A percentile compares a stretch with the other conserved stretches of the same genome.
phyloP scores from a whole-genome alignment of 2,113 vertebrate species.

The Zeus faber region DNA sequence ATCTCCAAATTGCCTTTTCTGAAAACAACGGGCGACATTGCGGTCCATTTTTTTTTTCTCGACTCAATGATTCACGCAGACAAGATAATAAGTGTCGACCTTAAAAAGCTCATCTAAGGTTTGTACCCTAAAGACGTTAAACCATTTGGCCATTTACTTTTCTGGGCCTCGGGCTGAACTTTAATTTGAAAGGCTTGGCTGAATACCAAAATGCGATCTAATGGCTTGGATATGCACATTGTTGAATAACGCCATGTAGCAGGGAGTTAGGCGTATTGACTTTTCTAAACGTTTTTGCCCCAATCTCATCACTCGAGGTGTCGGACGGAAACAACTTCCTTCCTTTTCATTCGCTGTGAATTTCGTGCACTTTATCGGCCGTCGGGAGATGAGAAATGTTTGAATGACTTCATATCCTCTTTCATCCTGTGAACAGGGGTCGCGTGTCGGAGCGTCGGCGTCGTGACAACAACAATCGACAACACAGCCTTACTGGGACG shows the following conservation, averaged over 20 bases:
- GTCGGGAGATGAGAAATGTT: constrained; percentile 44
- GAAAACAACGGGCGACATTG: no score
- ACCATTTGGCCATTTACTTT: constrained; percentile 42
- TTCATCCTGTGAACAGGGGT: constrained; percentile 37
- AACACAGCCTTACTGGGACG: constrained; percentile 15
- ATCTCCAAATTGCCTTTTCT: no score
- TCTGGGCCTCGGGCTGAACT: constrained; percentile 40
- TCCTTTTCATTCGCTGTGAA: constrained; percentile 47
- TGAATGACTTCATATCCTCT: constrained; percentile 36
- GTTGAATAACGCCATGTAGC: no score
- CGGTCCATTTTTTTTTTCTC: no score
- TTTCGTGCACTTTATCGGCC: constrained; percentile 30
- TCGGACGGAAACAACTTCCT: constrained; percentile 27
- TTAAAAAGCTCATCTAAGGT: constrained; percentile 22
- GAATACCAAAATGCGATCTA: constrained; percentile 53
- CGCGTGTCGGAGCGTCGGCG: constrained; percentile 9
- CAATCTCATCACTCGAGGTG: constrained; percentile 23
- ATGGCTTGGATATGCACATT: no score
- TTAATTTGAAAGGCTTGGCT: constrained; percentile 59
- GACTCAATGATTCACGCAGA: no score
- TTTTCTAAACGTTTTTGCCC: constrained; percentile 23
- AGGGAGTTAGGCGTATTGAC: constrained; percentile 40
- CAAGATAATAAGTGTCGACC: constrained; percentile 8
- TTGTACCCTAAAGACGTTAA: constrained; percentile 24
- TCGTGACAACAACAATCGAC: constrained; percentile 29